These are phyloP conservation scores for Phallusia fumigata DNA, from an alignment of 23 tunicate genomes.

Conservation along the genomic window DNA sequence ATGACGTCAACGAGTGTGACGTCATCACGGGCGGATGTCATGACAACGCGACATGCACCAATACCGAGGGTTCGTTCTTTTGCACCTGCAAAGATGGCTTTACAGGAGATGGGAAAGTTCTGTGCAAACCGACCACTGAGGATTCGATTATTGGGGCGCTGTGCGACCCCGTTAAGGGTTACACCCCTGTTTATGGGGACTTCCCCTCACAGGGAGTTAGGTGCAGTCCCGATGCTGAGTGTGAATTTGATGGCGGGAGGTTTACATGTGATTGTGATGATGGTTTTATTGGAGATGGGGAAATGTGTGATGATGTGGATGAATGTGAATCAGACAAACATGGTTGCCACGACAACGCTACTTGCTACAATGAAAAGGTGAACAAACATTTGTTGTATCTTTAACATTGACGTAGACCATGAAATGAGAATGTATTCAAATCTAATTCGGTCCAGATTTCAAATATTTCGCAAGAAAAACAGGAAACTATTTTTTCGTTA, in stretches of 20 bases:
- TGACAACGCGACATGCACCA: background rate
- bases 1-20: conserved; percentile 11
- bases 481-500: too few species aligned
- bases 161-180: background rate
- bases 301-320: background rate
- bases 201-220: background rate
- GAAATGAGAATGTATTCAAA: too few species aligned
- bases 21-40: background rate
- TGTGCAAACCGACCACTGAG: background rate
- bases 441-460: too few species aligned
- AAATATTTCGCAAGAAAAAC: too few species aligned
- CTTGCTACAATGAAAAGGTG: background rate
- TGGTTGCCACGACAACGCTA: background rate
- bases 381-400: background rate
- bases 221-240: background rate
- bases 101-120: background rate
- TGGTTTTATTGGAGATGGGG: background rate
- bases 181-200: background rate
- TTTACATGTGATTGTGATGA: background rate
- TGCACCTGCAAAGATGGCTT: background rate
- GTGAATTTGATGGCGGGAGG: background rate
- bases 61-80: background rate
- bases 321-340: background rate
- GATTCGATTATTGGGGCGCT: background rate
- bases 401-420: too few species aligned